These are phyloP conservation scores for Pyrrhosoma nymphula DNA, from an alignment of 2,888 invertebrate species.

Conservation along the genomic window DNA sequence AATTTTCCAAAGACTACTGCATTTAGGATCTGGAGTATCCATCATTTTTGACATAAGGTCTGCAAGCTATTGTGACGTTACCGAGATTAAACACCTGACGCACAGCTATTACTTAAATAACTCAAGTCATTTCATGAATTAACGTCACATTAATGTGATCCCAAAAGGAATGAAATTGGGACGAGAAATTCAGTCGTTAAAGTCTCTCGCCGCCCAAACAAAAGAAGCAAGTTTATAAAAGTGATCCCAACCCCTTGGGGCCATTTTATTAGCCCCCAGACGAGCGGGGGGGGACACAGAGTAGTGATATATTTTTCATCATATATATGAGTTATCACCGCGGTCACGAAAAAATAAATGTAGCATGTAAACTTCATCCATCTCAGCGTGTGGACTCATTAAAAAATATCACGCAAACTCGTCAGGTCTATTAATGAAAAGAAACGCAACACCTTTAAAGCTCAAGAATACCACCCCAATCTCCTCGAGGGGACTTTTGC, in stretches of 20 bases:
- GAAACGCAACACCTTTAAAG: conserved; percentile 32
- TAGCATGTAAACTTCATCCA: conserved; percentile 21
- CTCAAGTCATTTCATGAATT: background rate
- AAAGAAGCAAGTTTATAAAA: conserved; percentile 23
- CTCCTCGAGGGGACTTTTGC: background rate
- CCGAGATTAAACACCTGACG: background rate
- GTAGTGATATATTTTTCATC: conserved; percentile 43
- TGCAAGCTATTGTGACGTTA: background rate
- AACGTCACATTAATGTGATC: conserved; percentile 10
- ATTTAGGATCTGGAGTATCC: background rate
- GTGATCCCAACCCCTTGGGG: background rate
- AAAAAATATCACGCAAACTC: conserved; percentile 56
- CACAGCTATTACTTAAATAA: background rate
- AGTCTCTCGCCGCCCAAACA: conserved; percentile 1
- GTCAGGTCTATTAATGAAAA: conserved; percentile 20
- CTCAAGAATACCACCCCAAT: conserved; percentile 13
- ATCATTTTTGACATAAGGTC: background rate
- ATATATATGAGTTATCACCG: conserved; percentile 18
- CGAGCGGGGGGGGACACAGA: conserved; percentile 25
- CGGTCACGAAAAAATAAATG: background rate
- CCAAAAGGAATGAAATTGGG: background rate
- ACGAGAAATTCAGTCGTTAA: conserved; percentile 47
- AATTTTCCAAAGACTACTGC: background rate
- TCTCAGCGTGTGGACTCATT: background rate
- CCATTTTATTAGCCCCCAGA: background rate